Evolutionary conservation across 30 jellyfish, hydroid and myxozoan species (phyloP), one percentile per base, ranked within the genome.

Genomic region (Cassiopea andromeda): DNA sequence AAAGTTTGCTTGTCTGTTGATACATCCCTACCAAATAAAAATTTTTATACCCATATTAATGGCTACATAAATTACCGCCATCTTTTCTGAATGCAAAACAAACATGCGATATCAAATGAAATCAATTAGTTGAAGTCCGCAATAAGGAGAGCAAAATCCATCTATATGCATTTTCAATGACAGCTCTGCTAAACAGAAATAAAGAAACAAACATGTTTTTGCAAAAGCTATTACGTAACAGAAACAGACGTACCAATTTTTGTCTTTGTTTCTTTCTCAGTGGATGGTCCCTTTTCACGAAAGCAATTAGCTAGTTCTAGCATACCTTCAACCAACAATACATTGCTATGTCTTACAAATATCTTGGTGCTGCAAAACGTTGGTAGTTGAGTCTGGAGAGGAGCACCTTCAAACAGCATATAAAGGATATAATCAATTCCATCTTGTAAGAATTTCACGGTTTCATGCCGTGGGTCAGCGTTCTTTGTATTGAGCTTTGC

Each of bases 291-390:
- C 3, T 67, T 71, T 54, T 77, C 94, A 44, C 60, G 57, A 15
- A 87, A 72, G 44, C 80, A 14, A 60, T 80, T 81, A 5, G 87
- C 96, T 27, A 80, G 92, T 70, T 89, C 81, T 0, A 89, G 89
- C 96, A 89, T 89, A 19, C 96, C 96, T 82, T 89, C 96, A 27
- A 89, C 27, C 10, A 89, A 54, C 59, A 89, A 73, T 3, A 75
- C 84, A 75, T 89, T 89, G 78, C 92, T 89, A 59, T 89, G 81
- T 8, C 96, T 66, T 6, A 75, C 96, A 18, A 89, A 80, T 1
- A 72, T 44, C 68, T 73, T 85, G 3, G 84, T 80, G 64, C 96
- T 80, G 96, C 92, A 81, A 1, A 10, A 57, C 8, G 80, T n/a
- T n/a, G n/a, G 81, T 14, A 74, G n/a, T 5, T 70, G 71, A 3